phyloP scores from a whole-genome alignment of 2,113 vertebrate species.

The Chloropsis hardwickii region DNA sequence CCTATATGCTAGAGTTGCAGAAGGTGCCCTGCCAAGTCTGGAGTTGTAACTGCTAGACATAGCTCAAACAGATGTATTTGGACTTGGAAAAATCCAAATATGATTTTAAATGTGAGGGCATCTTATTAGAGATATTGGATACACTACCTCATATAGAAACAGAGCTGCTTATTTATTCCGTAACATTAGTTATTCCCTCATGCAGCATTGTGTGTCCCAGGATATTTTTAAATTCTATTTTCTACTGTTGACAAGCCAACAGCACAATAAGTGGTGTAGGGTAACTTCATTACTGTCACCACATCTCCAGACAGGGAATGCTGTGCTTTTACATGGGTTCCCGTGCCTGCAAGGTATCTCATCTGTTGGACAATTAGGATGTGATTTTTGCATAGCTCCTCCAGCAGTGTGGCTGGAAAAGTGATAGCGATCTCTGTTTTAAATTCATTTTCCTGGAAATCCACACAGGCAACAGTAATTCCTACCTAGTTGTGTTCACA shows the following conservation, averaged over 20 bases:
- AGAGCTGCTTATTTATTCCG: constrained; percentile 2
- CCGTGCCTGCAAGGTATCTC: constrained; percentile 2
- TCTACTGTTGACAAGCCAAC: constrained; percentile 37
- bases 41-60: background rate
- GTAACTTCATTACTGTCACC: constrained; percentile 47
- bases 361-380: constrained; percentile 41
- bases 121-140: background rate
- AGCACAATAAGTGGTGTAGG: background rate
- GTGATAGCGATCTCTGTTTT: background rate
- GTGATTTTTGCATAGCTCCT: constrained; percentile 42
- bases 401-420: background rate
- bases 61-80: background rate
- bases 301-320: background rate
- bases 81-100: background rate
- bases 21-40: background rate
- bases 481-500: background rate
- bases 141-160: background rate
- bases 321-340: background rate
- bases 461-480: background rate
- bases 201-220: background rate
- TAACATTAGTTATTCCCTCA: constrained; percentile 9
- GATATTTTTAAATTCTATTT: constrained; percentile 39
- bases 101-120: background rate
- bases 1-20: background rate
- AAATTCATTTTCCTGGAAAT: constrained; percentile 28